phyloP scores from a whole-genome alignment of 2,797 vertebrate genomes.

The Gastrophryne carolinensis region DNA sequence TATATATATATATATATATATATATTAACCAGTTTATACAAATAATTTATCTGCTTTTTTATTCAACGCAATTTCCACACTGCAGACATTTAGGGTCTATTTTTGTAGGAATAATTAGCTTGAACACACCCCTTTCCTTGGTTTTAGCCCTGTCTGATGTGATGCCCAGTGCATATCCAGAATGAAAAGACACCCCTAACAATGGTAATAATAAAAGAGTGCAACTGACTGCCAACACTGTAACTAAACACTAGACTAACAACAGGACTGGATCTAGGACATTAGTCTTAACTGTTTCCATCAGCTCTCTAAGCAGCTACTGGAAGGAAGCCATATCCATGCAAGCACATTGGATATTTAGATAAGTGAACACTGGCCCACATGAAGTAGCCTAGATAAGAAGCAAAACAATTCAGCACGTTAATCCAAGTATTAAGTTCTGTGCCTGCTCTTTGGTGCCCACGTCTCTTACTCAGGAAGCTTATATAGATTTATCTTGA shows the following conservation, averaged over 20 bases:
- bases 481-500: slow-evolving; percentile 41
- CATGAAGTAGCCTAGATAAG: slow-evolving; percentile 44
- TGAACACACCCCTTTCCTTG: slow-evolving; percentile 7
- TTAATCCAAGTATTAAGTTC: slow-evolving; percentile 46
- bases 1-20: too few relatives aligned
- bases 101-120: slow-evolving; percentile 18
- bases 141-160: not conserved
- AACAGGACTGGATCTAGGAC: slow-evolving; percentile 34
- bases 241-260: slow-evolving; percentile 48
- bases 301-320: slow-evolving; percentile 43
- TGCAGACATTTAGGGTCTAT: slow-evolving; percentile 14
- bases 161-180: slow-evolving; percentile 16
- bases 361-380: slow-evolving; percentile 38
- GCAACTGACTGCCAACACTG: slow-evolving; percentile 21
- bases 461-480: slow-evolving; percentile 41
- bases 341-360: slow-evolving; percentile 36
- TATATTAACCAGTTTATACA: too few relatives aligned
- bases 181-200: slow-evolving; percentile 23
- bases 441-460: slow-evolving; percentile 41
- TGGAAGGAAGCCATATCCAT: slow-evolving; percentile 38
- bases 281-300: slow-evolving; percentile 36
- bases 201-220: slow-evolving; percentile 25
- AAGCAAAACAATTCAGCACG: slow-evolving; percentile 40
- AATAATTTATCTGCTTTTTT: not conserved
- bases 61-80: not conserved